Evolutionary conservation across 2,888 invertebrate species (phyloP), one percentile per base, ranked within the genome.

Genomic region (Taenaris catops): DNA sequence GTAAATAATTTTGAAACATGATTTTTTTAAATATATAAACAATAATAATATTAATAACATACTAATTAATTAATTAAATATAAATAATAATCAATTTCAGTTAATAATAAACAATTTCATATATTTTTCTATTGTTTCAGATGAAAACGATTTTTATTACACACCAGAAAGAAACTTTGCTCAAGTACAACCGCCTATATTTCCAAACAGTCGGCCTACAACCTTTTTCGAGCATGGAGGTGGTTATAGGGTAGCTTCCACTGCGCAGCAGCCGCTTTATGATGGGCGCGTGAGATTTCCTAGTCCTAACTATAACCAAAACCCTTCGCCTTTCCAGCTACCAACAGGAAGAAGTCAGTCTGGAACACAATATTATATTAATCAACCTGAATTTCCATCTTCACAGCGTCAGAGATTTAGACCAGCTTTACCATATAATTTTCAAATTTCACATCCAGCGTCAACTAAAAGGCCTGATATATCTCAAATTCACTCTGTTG

Each of bases 401-500:
- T 49, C 72, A 27, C 83, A 72, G 47, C 62, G 74, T 32, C 79
- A 73, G 55, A 73, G 76, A 48, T 79, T 73, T 48, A 72, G 78
- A 58, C 83, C 78, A 33, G 67, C 80, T 11, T 51, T 74, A 40
- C 84, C 86, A 26, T 83, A 70, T 38, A 87, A 84, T 47, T 86
- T 68, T 52, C 84, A 87, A 63, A 57, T 79, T 44, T 63, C 74
- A 27, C 83, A 86, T 44, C 81, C 83, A 34, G 81, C 83, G 2
- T 80, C 87, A 16, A 89, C 89, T 2, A 84, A 87, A 55, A 75
- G 84, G 54, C 91, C 90, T 20, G 89, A 90, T 46, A 74, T 81
- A 38, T 76, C 89, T 42, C 81, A 88, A 52, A 88, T 89, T 48
- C 89, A 89, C 56, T 83, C 86, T n/a, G 73, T 81, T 28, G 87